Conservation (phyloP, 2,113 vertebrate genomes). For the Amphilophus citrinellus region DNA sequence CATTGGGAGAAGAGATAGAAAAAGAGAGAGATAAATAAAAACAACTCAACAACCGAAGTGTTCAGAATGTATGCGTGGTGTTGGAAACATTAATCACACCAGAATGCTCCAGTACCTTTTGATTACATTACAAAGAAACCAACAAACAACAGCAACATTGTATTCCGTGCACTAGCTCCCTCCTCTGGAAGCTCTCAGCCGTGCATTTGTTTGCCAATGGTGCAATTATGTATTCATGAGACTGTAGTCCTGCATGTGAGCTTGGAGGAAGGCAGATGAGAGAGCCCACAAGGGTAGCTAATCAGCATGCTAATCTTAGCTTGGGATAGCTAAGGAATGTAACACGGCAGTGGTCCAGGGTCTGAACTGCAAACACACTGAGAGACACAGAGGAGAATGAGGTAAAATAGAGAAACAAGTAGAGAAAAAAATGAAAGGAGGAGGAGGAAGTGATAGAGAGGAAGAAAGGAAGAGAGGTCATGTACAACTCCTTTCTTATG, state of each 20-base stretch:
- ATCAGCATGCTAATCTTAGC: constrained; percentile 78
- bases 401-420: background rate
- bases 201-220: constrained; percentile 71
- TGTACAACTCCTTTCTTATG: background rate
- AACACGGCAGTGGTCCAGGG: constrained; percentile 26
- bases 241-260: constrained; percentile 41
- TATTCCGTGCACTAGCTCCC: constrained; percentile 87
- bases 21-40: constrained; percentile 27
- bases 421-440: too few relatives aligned
- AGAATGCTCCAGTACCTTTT: constrained; percentile 50
- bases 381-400: background rate
- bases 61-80: constrained; percentile 13
- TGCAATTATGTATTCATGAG: constrained; percentile 67
- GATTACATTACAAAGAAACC: constrained; percentile 59
- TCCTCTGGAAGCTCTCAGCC: constrained; percentile 87
- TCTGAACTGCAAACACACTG: constrained; percentile 19
- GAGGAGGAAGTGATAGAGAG: background rate
- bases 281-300: constrained; percentile 61
- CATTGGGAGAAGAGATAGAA: background rate
- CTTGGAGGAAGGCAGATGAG: constrained; percentile 37
- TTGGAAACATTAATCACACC: constrained; percentile 57
- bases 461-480: constrained; percentile 10
- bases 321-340: constrained; percentile 53
- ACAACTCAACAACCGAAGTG: constrained; percentile 31
- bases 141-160: constrained; percentile 7